These are phyloP conservation scores for Melanotaenia parkinsoni DNA, from an alignment of 2,797 vertebrate genomes.

Conservation along the genomic window DNA sequence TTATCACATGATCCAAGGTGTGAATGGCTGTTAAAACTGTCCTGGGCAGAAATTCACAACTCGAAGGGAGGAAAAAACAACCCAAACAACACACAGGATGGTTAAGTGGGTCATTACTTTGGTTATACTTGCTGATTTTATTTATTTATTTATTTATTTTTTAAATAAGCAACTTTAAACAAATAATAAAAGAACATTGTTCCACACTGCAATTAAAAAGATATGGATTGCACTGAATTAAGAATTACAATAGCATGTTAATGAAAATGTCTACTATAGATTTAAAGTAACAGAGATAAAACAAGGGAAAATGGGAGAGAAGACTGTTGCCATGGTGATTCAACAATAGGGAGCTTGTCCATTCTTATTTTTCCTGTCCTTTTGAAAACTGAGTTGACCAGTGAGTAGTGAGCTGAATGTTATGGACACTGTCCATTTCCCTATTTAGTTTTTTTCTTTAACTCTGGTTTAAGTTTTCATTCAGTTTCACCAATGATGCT, in stretches of 20 bases:
- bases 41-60: not conserved
- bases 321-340: conserved; percentile 73
- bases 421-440: conserved; percentile 56
- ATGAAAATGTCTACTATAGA: conserved; percentile 42
- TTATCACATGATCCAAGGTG: not conserved
- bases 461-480: conserved; percentile 39
- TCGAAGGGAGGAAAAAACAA: not conserved
- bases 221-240: not conserved
- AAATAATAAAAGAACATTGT: not conserved
- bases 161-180: conserved; percentile 27
- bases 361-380: conserved; percentile 16
- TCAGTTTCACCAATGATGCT: conserved; percentile 56
- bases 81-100: not conserved
- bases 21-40: not conserved
- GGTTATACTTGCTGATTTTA: not conserved
- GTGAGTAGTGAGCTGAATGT: conserved; percentile 55
- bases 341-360: conserved; percentile 62
- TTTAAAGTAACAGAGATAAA: conserved; percentile 28
- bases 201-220: conserved; percentile 42
- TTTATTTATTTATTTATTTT: not conserved
- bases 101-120: not conserved
- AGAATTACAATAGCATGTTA: conserved; percentile 39
- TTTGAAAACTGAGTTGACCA: conserved; percentile 67
- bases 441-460: conserved; percentile 53
- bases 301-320: conserved; percentile 42